Percentiles rank a stretch among this genome's conserved stretches.
Evolutionary conservation across 2,113 vertebrate genomes (phyloP).

Genomic region (Entelurus aequoreus): DNA sequence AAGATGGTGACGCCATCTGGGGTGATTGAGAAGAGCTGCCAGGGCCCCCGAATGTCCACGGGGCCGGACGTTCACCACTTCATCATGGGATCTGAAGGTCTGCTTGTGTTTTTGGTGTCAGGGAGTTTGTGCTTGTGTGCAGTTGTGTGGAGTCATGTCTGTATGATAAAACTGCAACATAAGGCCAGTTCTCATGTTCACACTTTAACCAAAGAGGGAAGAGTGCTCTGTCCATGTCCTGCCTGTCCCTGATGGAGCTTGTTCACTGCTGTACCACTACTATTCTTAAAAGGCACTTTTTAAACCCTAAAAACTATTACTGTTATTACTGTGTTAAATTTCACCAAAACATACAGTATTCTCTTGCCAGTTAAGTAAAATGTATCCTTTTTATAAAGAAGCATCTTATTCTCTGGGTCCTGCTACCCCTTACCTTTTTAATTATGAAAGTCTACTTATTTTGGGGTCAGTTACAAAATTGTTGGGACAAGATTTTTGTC

Average conservation of each 20-base stretch:
- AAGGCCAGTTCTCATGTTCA: slow-evolving; percentile 44
- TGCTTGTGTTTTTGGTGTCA: slow-evolving; percentile 9
- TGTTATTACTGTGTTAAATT: no score
- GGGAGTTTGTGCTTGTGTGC: slow-evolving; percentile 11
- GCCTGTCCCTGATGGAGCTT: slow-evolving; percentile 30
- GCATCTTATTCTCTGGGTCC: no score
- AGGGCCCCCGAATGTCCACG: slow-evolving; percentile 93
- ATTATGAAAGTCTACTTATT: no score
- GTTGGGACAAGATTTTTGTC: not conserved
- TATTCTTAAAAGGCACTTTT: no score
- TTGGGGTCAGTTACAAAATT: no score
- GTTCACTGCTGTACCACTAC: slow-evolving; percentile 8
- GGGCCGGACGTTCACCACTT: slow-evolving; percentile 98
- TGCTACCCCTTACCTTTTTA: no score
- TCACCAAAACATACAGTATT: no score
- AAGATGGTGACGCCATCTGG: slow-evolving; percentile 97
- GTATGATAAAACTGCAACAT: slow-evolving; percentile 41
- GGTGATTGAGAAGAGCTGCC: slow-evolving; percentile 94
- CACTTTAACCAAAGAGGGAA: slow-evolving; percentile 28
- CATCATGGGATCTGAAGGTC: slow-evolving; percentile 99
- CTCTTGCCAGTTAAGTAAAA: no score
- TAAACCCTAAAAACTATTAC: no score
- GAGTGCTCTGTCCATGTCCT: slow-evolving; percentile 58
- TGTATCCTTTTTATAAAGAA: no score
- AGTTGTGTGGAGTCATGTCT: not conserved